Evolutionary conservation across 64 coral and sea anemone species (phyloP), one percentile per base, ranked within the genome.

Genomic region (Actinia equina): DNA sequence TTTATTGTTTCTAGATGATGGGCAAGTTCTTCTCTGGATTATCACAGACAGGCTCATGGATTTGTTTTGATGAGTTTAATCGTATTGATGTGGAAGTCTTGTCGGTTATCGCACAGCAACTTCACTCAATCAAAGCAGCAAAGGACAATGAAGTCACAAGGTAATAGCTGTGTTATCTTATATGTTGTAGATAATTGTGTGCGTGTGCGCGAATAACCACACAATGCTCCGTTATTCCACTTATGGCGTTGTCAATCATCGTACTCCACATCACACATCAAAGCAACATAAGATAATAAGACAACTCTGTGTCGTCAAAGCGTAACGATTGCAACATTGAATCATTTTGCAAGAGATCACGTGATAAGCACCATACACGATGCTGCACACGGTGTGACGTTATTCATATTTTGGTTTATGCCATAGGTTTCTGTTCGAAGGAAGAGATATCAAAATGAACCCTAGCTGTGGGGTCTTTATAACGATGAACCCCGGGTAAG

Each of bases 341-440:
- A 37, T 71, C 5, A 71, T 71, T 27, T 2, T 2, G 12, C 25
- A 71, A 71, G 62, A 10, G 62, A 65, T 65, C 62, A 65, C 62
- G 22, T 65, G 62, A 65, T 23, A 10, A 65, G 17, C 20, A 65
- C 3, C 6, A 10, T 27, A 53, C n/a, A 37, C 7, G 43, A n/a
- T 51, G 49, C 22, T 37, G 27, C 59, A 16, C 2, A 57, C 55
- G 10, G 11, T 57, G 11, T 57, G 55, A 57, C 55, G 55, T 57
- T 0, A 16, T 16, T 30, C 4, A 26, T 67, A 11, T 7, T 71
- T 71, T 71, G 25, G 18, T 27, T 84, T 41, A 17, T 82, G 6
- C n/a, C n/a, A n/a, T 71, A 99, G 97, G 82, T 99, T 99, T 99
- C 63, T 99, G 70, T 99, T 99, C 71, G 97, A 99, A 79, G 97